A percentile compares a stretch with the other conserved stretches of the same genome.
Conservation (phyloP, 1,140 invertebrate species). For the Probaryconus sp. region DNA sequence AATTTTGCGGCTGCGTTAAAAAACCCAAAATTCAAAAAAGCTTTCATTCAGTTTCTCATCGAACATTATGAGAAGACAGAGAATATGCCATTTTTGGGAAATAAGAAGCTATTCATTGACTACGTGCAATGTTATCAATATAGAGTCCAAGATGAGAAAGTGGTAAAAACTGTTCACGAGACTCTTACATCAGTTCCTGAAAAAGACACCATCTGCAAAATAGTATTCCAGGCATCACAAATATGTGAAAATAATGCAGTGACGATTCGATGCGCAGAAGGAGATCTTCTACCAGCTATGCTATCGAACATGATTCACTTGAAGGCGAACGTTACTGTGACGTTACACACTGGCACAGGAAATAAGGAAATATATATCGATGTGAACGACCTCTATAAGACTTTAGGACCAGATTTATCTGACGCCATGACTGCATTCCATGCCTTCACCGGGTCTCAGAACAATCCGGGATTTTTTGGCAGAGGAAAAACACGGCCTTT, state of each 20-base stretch:
- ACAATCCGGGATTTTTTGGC: slow-evolving; percentile 27
- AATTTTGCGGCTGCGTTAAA: slow-evolving; percentile 19
- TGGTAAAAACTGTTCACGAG: neutral
- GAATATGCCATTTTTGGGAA: slow-evolving; percentile 12
- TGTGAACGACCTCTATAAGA: neutral
- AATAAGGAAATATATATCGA: slow-evolving; percentile 4
- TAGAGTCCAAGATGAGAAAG: neutral
- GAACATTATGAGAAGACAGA: slow-evolving; percentile 1
- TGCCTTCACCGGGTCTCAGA: slow-evolving; percentile 14
- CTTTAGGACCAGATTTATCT: slow-evolving; percentile 6
- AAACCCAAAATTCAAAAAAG: slow-evolving; percentile 17
- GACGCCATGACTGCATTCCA: slow-evolving; percentile 13
- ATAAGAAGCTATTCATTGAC: slow-evolving; percentile 7
- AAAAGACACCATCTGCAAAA: slow-evolving; percentile 5
- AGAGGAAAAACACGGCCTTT: slow-evolving; percentile 22
- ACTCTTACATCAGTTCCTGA: too few relatives aligned
- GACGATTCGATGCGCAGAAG: slow-evolving; percentile 45
- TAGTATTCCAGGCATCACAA: neutral
- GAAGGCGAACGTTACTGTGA: neutral
- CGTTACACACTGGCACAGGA: slow-evolving; percentile 6
- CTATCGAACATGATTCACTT: slow-evolving; percentile 55
- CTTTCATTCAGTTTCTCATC: slow-evolving; percentile 14
- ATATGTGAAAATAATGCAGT: slow-evolving; percentile 17
- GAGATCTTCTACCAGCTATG: slow-evolving; percentile 63
- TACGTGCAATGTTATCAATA: slow-evolving; percentile 3